These are phyloP conservation scores for Ellobius talpinus DNA, from an alignment of 2,113 vertebrate genomes.

Conservation along the genomic window DNA sequence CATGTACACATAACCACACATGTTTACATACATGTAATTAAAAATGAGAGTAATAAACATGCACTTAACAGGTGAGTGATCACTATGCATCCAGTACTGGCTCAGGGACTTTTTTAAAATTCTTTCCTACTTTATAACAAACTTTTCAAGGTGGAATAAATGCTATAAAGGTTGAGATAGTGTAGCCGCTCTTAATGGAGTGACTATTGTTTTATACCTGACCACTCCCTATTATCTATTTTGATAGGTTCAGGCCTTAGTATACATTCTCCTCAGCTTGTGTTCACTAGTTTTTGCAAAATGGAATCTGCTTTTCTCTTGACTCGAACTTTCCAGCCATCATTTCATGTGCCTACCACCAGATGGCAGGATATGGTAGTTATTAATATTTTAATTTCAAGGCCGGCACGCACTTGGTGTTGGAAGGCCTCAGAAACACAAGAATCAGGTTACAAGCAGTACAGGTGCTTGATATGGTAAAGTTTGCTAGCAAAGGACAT, in stretches of 20 bases:
- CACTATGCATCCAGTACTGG: background rate
- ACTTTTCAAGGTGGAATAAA: background rate
- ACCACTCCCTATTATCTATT: background rate
- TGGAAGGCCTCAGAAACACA: background rate
- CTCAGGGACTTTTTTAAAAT: background rate
- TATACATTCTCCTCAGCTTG: background rate
- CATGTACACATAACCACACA: too few species aligned
- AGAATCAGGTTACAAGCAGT: background rate
- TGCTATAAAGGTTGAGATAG: background rate
- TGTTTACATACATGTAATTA: background rate
- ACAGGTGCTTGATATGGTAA: background rate
- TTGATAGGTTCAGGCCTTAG: background rate
- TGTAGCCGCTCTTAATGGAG: background rate
- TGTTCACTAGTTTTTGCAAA: background rate
- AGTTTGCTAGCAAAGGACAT: background rate
- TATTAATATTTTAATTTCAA: conserved; percentile 2
- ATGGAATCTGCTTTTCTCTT: background rate
- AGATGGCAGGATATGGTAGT: conserved; percentile 41
- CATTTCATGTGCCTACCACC: background rate
- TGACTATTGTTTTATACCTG: background rate
- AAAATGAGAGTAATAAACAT: background rate
- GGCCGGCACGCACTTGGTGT: background rate
- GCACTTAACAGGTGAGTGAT: background rate
- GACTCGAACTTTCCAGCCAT: background rate
- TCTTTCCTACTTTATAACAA: conserved; percentile 7